Evolutionary conservation across 1,140 invertebrate genomes (phyloP), one percentile per base, ranked within the genome.

Genomic region (Acarapis woodi): DNA sequence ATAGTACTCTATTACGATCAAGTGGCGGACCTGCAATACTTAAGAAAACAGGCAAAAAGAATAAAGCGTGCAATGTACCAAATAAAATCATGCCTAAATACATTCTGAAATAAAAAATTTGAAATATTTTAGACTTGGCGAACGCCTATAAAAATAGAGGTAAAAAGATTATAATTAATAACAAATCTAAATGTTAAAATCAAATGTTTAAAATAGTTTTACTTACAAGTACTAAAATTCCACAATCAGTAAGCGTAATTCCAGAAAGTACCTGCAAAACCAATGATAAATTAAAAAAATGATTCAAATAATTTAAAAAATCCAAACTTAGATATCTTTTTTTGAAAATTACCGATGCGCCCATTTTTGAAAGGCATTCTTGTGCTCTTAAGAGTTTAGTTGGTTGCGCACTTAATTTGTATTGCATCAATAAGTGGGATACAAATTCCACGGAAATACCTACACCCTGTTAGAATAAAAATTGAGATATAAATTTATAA

Each of bases 111-210:
- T 66, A 65, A 44, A 62, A 66, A 18, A 66, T 55, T 43, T 62
- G 54, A 48, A 65, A 65, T 28, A 65, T 52, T 48, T 65, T 62
- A 5, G 63, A 65, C 42, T 66, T 62, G 26, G 63, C 59, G 14
- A 28, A 28, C n/a, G n/a, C n/a, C n/a, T n/a, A n/a, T n/a, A n/a
- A n/a, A n/a, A n/a, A n/a, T n/a, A n/a, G n/a, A n/a, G n/a, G n/a
- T n/a, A n/a, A n/a, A n/a, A n/a, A n/a, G n/a, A n/a, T n/a, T n/a
- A n/a, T n/a, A n/a, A n/a, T n/a, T n/a, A n/a, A n/a, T n/a, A n/a
- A n/a, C n/a, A n/a, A n/a, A n/a, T n/a, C n/a, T 64, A 66, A 64
- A 65, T 65, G 16, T 64, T 50, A 49, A 65, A 65, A 45, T 66
- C 66, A 44, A 62, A 66, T 18, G 66, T 55, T 44, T 62, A 54